These are phyloP conservation scores for Anoplolepis gracilipes DNA, from an alignment of 1,140 invertebrate species.

Conservation along the genomic window DNA sequence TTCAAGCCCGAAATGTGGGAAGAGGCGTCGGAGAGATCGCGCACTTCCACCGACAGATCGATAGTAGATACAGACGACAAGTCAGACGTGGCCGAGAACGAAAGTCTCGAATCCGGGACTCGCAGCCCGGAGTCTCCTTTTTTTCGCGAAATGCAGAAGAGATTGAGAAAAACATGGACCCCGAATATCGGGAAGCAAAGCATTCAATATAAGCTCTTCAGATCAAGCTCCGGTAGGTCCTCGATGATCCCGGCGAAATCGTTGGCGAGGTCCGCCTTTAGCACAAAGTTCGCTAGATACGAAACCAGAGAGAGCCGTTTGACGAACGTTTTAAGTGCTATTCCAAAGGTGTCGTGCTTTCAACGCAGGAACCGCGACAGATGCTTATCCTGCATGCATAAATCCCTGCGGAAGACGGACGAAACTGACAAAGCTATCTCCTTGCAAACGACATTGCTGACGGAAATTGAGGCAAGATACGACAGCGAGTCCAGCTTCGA, in stretches of 20 bases:
- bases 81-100: neutral
- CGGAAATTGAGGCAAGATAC: constrained; percentile 13
- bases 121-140: neutral
- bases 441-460: neutral
- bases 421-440: constrained; percentile 4
- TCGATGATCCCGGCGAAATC: constrained; percentile 56
- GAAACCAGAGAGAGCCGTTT: constrained; percentile 1
- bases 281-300: constrained; percentile 35
- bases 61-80: neutral
- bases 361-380: constrained; percentile 76
- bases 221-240: constrained; percentile 44
- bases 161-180: constrained; percentile 18
- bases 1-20: constrained; percentile 30
- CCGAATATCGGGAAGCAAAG: neutral
- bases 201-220: constrained; percentile 7
- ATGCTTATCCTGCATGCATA: constrained; percentile 74
- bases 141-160: constrained; percentile 14
- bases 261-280: constrained; percentile 44
- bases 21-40: neutral
- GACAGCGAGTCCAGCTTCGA: constrained; percentile 32
- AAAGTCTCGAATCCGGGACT: neutral
- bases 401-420: constrained; percentile 31
- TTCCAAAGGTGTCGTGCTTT: constrained; percentile 62
- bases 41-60: neutral
- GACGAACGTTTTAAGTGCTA: constrained; percentile 18